A percentile compares a stretch with the other conserved stretches of the same genome.
These are phyloP conservation scores for Pogonognathellus flavescens DNA, from an alignment of 1,140 invertebrate species.

Conservation along the genomic window DNA sequence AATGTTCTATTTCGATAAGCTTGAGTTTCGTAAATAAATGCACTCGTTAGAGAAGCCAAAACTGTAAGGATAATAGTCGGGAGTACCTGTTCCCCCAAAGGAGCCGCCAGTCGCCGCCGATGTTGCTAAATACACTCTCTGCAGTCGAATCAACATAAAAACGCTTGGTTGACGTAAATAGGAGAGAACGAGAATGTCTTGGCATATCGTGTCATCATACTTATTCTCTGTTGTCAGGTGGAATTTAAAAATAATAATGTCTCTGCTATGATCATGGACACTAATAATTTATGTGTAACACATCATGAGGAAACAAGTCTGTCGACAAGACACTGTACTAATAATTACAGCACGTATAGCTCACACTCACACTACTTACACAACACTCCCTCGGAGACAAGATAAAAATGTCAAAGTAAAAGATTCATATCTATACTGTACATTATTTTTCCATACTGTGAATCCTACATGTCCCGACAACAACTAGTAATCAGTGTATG, in stretches of 20 bases:
- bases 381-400: no score
- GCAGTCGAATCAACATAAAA: neutral
- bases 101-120: neutral
- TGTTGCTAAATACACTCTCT: neutral
- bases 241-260: constrained; percentile 16
- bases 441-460: no score
- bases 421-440: no score
- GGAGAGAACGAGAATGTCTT: neutral
- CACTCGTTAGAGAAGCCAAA: constrained; percentile 50
- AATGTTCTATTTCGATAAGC: constrained; percentile 45
- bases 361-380: no score
- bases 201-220: constrained; percentile 7
- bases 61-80: constrained; percentile 33
- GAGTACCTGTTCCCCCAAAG: neutral
- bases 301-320: neutral
- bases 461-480: no score
- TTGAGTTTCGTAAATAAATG: constrained; percentile 38
- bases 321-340: neutral
- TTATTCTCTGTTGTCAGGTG: constrained; percentile 10
- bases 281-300: neutral
- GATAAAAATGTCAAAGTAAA: no score
- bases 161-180: constrained; percentile 12
- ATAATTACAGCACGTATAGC: constrained; percentile 8
- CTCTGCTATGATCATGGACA: neutral
- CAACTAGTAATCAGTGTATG: no score